These are phyloP conservation scores for Thecocarcelia acutangulata DNA, from an alignment of 2,888 invertebrate genomes.

Conservation along the genomic window DNA sequence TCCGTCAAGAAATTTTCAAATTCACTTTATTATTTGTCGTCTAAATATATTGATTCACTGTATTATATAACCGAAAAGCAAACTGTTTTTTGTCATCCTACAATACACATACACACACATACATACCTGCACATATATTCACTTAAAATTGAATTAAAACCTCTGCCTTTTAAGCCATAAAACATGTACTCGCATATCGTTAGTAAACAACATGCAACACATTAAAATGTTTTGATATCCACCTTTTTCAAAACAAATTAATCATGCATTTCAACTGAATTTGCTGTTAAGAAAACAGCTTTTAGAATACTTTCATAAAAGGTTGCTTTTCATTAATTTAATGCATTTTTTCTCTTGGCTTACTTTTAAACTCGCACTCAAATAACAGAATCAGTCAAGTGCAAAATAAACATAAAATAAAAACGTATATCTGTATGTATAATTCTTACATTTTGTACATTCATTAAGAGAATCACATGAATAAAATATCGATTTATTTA, in stretches of 20 bases:
- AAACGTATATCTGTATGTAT: background rate
- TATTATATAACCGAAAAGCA: too few relatives aligned
- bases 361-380: slow-evolving; percentile 16
- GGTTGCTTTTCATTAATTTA: slow-evolving; percentile 54
- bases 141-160: too few relatives aligned
- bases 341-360: slow-evolving; percentile 45
- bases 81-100: too few relatives aligned
- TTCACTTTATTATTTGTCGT: too few relatives aligned
- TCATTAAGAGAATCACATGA: slow-evolving; percentile 17
- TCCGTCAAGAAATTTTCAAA: too few relatives aligned
- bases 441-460: slow-evolving; percentile 10
- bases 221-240: too few relatives aligned
- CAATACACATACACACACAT: too few relatives aligned
- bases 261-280: background rate
- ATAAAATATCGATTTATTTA: slow-evolving; percentile 43
- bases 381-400: slow-evolving; percentile 42
- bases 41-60: too few relatives aligned
- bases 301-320: background rate
- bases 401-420: slow-evolving; percentile 1
- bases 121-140: too few relatives aligned
- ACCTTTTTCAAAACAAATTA: background rate
- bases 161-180: too few relatives aligned
- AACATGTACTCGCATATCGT: too few relatives aligned
- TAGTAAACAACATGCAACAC: too few relatives aligned
- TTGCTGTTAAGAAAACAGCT: background rate